A percentile compares a stretch with the other conserved stretches of the same genome.
Conservation (phyloP, 2,797 vertebrate species). For the Malurus splendens region DNA sequence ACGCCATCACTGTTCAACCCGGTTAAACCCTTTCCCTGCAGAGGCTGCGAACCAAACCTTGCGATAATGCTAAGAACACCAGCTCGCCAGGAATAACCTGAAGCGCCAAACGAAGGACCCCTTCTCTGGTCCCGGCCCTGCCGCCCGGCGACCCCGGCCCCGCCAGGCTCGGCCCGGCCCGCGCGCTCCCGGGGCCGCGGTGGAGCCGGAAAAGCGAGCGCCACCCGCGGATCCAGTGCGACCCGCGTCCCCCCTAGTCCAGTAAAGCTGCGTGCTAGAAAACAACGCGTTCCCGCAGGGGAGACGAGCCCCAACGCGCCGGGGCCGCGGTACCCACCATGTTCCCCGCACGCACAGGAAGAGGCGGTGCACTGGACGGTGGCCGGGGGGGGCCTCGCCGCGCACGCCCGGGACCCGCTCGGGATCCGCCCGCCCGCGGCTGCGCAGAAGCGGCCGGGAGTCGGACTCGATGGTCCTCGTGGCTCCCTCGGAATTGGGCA, state of each 20-base stretch:
- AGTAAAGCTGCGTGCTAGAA: too few species aligned
- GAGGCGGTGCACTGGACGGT: fast-evolving
- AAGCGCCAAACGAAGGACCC: fast-evolving
- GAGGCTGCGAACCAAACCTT: neutral
- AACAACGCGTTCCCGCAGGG: too few species aligned
- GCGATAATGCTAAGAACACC: fast-evolving
- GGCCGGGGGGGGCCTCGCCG: too few species aligned
- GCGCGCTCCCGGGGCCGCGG: neutral
- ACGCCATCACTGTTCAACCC: neutral
- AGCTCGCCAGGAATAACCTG: neutral
- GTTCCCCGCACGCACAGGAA: neutral
- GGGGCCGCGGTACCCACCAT: fast-evolving
- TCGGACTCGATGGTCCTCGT: neutral
- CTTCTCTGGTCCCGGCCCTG: neutral
- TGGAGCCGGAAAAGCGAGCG: neutral
- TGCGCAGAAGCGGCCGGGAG: neutral
- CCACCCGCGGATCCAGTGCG: neutral
- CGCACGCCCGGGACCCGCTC: too few species aligned
- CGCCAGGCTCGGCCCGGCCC: neutral
- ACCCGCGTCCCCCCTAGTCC: too few species aligned
- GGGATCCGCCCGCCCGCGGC: neutral
- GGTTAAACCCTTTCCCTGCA: too few species aligned
- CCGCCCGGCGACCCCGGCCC: neutral
- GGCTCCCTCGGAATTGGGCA: fast-evolving
- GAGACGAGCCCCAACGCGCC: neutral